Conservation (phyloP, 2,888 invertebrate genomes). For the Anorthoa munda region DNA sequence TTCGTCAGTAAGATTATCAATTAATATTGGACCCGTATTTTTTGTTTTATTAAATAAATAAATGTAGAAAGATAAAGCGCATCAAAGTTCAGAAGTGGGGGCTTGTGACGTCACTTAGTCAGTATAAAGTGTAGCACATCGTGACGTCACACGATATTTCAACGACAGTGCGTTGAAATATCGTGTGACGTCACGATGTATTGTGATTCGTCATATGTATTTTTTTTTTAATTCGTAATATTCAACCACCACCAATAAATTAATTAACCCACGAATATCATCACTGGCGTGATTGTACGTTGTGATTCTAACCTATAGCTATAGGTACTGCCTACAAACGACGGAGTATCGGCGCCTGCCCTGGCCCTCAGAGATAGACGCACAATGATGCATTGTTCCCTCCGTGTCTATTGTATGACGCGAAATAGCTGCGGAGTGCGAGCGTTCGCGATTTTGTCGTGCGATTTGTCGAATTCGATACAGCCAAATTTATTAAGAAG, state of each 20-base stretch:
- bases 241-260: not conserved
- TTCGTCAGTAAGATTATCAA: no score
- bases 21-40: no score
- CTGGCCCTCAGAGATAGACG: constrained; percentile 72
- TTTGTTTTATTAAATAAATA: no score
- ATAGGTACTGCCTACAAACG: constrained; percentile 24
- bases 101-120: no score
- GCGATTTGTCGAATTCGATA: constrained; percentile 27
- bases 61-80: no score
- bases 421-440: constrained; percentile 49
- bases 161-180: no score
- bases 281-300: not conserved
- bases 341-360: constrained; percentile 64
- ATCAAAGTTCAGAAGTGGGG: no score
- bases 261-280: not conserved
- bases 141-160: no score
- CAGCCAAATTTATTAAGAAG: not conserved
- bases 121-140: no score
- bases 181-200: no score
- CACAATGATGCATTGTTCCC: constrained; percentile 74
- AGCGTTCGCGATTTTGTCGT: constrained; percentile 41
- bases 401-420: constrained; percentile 68
- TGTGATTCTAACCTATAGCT: constrained; percentile 21
- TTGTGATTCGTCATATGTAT: no score
- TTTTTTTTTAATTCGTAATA: no score